Percentiles rank a stretch among this genome's conserved stretches.
Evolutionary conservation across 2,113 vertebrate genomes (phyloP).

Genomic region (Camelus bactrianus): DNA sequence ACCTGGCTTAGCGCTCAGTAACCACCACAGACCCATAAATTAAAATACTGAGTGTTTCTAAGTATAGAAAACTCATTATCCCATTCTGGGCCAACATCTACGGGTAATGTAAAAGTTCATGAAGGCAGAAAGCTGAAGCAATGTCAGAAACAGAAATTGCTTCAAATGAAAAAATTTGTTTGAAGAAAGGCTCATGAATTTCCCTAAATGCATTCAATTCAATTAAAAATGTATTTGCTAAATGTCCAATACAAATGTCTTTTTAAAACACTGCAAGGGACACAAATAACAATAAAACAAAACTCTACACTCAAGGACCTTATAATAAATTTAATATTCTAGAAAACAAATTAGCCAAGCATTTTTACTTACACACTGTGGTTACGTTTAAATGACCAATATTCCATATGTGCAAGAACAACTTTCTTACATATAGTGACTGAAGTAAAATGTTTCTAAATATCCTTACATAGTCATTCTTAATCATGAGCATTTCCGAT

Average conservation of each 20-base stretch:
- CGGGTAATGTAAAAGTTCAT: background rate
- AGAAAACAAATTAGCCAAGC: constrained; percentile 38
- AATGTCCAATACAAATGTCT: constrained; percentile 18
- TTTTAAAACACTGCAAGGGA: constrained; percentile 37
- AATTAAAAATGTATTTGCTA: constrained; percentile 59
- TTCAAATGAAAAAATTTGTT: background rate
- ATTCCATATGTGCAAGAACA: background rate
- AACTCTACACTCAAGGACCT: background rate
- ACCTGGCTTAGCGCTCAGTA: constrained; percentile 23
- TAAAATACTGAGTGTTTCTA: background rate
- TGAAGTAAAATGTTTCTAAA: background rate
- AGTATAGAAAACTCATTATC: background rate
- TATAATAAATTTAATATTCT: background rate
- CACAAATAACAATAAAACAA: background rate
- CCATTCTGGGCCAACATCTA: background rate
- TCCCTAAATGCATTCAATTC: constrained; percentile 40
- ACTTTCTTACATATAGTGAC: constrained; percentile 10
- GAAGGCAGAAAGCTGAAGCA: constrained; percentile 25
- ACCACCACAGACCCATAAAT: background rate
- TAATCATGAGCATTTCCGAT: constrained; percentile 43
- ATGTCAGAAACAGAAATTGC: background rate
- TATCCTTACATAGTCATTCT: background rate
- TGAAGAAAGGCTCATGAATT: constrained; percentile 26
- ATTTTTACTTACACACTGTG: background rate
- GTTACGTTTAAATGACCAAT: background rate